A percentile compares a stretch with the other conserved stretches of the same genome.
These are phyloP conservation scores for Pampusana beccarii DNA, from an alignment of 2,113 vertebrate species.

Conservation along the genomic window DNA sequence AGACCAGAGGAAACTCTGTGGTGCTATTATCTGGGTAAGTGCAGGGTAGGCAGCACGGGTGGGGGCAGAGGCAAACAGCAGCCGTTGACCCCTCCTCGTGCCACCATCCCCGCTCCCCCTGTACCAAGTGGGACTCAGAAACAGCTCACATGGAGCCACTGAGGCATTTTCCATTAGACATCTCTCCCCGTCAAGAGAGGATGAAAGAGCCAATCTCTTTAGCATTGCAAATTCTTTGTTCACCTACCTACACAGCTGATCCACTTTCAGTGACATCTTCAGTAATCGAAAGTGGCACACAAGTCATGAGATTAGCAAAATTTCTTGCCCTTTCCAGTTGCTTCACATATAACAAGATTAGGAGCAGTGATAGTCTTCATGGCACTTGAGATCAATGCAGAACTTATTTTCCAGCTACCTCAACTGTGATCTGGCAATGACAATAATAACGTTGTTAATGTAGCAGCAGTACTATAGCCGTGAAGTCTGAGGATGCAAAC, in stretches of 20 bases:
- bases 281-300: neutral
- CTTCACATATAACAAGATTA: neutral
- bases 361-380: neutral
- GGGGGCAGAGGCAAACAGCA: neutral
- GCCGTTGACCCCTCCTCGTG: accelerated
- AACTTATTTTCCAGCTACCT: neutral
- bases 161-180: neutral
- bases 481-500: slow-evolving; percentile 1
- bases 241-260: neutral
- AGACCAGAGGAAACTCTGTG: neutral
- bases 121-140: neutral
- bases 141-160: accelerated
- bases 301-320: neutral
- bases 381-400: neutral
- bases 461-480: accelerated
- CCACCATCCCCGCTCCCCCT: neutral
- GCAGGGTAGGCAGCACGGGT: accelerated
- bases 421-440: neutral
- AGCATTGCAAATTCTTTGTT: neutral
- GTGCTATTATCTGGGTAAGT: neutral
- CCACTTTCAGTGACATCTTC: neutral
- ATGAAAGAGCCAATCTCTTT: neutral
- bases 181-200: neutral
- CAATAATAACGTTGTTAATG: neutral
- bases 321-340: slow-evolving; percentile 12